Evolutionary conservation across 2,113 vertebrate genomes (phyloP).

Genomic region (Calyptomena viridis): DNA sequence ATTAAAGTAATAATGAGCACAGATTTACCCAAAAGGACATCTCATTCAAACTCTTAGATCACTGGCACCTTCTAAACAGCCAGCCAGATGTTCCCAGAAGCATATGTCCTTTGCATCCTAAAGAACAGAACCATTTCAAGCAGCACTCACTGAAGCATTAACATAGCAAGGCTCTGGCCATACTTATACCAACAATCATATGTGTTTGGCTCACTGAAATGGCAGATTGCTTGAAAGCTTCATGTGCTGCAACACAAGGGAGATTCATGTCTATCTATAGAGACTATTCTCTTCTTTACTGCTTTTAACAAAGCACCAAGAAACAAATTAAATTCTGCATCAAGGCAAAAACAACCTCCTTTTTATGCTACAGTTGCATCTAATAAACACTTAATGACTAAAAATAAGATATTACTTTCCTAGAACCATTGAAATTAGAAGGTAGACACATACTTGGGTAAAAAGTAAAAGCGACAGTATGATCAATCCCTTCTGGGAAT

Average conservation of each 20-base stretch:
- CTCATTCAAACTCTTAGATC: slow-evolving; percentile 23
- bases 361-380: neutral
- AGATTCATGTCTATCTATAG: neutral
- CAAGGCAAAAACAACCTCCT: neutral
- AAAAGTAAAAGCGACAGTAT: neutral
- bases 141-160: neutral
- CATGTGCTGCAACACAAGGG: neutral
- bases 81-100: neutral
- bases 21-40: slow-evolving; percentile 17
- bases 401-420: neutral
- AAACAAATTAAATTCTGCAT: neutral
- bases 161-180: neutral
- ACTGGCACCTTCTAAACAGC: neutral
- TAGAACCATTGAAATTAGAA: neutral
- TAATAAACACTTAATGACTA: neutral
- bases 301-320: neutral
- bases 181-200: neutral
- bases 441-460: neutral
- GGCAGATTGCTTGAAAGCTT: neutral
- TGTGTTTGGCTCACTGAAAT: neutral
- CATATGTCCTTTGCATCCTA: neutral
- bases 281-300: neutral
- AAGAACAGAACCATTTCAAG: neutral
- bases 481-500: neutral
- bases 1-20: slow-evolving; percentile 25